Evolutionary conservation across 2,113 vertebrate genomes (phyloP).

Genomic region (Anarhynchus alexandrinus): DNA sequence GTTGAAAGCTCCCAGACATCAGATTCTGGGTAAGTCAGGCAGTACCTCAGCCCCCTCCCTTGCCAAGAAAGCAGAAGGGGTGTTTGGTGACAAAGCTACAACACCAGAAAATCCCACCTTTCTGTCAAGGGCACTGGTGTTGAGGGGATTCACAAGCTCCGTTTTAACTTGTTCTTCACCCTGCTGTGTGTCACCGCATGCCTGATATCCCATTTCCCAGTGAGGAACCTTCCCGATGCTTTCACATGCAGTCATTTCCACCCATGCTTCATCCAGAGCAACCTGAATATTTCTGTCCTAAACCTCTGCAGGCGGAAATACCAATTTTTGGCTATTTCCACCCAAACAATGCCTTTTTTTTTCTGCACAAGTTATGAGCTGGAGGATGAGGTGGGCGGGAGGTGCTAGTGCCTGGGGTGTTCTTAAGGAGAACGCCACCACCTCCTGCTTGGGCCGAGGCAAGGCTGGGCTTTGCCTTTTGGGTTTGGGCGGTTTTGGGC

Average conservation of each 20-base stretch:
- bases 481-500: not conserved
- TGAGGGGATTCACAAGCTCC: not conserved
- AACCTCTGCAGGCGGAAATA: no score
- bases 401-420: accelerated
- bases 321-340: not conserved
- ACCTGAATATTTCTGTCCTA: no score
- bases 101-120: not conserved
- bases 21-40: slow-evolving; percentile 66
- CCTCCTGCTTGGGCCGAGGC: not conserved
- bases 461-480: not conserved
- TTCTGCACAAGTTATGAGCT: not conserved
- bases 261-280: not conserved
- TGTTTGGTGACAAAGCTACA: not conserved
- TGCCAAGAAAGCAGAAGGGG: not conserved
- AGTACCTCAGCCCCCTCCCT: no score
- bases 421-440: not conserved
- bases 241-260: not conserved
- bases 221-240: not conserved
- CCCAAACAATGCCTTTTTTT: not conserved
- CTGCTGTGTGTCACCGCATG: not conserved
- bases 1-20: slow-evolving; percentile 69
- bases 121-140: not conserved
- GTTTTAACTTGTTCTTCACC: not conserved
- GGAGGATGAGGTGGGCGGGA: not conserved
- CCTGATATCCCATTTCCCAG: not conserved